Evolutionary conservation across 2,113 vertebrate species (phyloP).

Genomic region (Larimichthys crocea): DNA sequence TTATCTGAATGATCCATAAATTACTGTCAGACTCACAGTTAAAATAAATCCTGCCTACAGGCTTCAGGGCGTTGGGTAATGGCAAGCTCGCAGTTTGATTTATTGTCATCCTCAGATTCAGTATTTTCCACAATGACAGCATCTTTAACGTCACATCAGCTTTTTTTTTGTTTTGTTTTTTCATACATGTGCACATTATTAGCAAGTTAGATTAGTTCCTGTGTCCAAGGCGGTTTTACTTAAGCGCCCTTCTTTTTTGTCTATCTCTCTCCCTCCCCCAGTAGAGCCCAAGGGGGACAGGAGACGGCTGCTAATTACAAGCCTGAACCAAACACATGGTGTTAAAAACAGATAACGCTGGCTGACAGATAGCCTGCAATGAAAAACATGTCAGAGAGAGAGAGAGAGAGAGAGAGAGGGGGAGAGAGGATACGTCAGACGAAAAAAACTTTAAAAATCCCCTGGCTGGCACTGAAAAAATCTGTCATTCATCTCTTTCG

Average conservation of each 20-base stretch:
- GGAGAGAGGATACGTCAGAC: background rate
- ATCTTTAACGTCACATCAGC: constrained; percentile 22
- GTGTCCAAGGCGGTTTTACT: constrained; percentile 41
- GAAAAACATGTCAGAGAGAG: constrained; percentile 30
- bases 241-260: constrained; percentile 21
- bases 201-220: constrained; percentile 53
- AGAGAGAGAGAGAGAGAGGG: background rate
- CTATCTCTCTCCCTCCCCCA: constrained; percentile 14
- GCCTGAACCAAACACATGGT: constrained; percentile 47
- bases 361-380: constrained; percentile 43
- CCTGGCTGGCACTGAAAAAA: background rate
- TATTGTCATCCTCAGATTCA: constrained; percentile 38
- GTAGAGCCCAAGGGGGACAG: constrained; percentile 61
- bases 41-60: constrained; percentile 34
- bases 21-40: constrained; percentile 19
- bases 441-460: constrained; percentile 31
- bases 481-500: constrained; percentile 20
- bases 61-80: constrained; percentile 20
- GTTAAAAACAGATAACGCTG: constrained; percentile 64
- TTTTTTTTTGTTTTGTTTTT: constrained; percentile 50
- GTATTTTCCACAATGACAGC: constrained; percentile 39
- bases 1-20: constrained; percentile 30
- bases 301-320: constrained; percentile 75
- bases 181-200: constrained; percentile 45
- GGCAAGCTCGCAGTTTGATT: constrained; percentile 16